These are phyloP conservation scores for Microctonus brassicae DNA, from an alignment of 2,888 invertebrate species.

Conservation along the genomic window DNA sequence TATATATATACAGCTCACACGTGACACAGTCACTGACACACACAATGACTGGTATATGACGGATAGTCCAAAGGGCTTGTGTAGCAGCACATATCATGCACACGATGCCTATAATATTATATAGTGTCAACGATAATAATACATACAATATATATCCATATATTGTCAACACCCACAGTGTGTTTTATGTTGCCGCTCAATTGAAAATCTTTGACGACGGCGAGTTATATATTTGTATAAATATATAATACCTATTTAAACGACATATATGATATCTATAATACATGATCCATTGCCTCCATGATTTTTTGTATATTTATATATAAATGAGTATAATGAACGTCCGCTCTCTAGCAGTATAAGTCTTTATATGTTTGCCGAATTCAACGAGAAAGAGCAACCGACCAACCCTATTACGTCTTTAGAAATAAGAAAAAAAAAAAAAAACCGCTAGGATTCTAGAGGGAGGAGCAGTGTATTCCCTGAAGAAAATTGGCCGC, in stretches of 20 bases:
- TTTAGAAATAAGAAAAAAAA: neutral
- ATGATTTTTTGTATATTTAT: too few species aligned
- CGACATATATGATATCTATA: neutral
- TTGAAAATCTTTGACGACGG: neutral
- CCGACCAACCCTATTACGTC: neutral
- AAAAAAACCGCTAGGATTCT: neutral
- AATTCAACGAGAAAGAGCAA: neutral
- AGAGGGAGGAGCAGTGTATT: slow-evolving; percentile 10
- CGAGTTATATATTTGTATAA: neutral
- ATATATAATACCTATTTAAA: too few species aligned
- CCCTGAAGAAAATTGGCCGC: neutral
- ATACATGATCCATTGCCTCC: too few species aligned
- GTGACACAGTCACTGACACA: slow-evolving; percentile 36
- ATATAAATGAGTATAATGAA: too few species aligned
- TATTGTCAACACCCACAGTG: slow-evolving; percentile 20
- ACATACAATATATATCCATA: neutral
- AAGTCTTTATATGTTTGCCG: neutral
- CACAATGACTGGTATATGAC: slow-evolving; percentile 39
- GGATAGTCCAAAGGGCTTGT: slow-evolving; percentile 29
- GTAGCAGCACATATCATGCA: neutral
- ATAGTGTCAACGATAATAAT: slow-evolving; percentile 8
- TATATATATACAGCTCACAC: slow-evolving; percentile 8
- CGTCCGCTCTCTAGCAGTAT: neutral
- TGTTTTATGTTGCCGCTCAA: neutral
- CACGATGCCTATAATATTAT: neutral